phyloP scores from a whole-genome alignment of 2,888 invertebrate genomes.

The Agriopis aurantiaria region DNA sequence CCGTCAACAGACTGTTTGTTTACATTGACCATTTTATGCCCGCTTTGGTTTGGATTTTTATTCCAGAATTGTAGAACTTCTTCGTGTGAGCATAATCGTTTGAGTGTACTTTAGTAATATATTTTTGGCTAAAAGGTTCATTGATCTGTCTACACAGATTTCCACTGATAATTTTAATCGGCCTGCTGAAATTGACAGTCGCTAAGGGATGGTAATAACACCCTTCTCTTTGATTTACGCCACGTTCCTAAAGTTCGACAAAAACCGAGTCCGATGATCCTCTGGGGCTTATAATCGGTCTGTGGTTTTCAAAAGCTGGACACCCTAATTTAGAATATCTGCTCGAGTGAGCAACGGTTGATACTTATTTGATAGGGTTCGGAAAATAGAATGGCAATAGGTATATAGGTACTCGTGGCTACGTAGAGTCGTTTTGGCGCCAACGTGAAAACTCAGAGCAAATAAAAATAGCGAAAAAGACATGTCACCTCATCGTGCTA shows the following conservation, averaged over 20 bases:
- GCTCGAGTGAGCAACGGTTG: conserved; percentile 49
- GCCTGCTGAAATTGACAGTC: conserved; percentile 10
- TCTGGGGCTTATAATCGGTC: conserved; percentile 59
- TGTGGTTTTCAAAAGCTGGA: conserved; percentile 61
- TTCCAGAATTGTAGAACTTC: background rate
- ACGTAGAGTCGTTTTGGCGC: too few relatives aligned
- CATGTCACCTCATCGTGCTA: too few relatives aligned
- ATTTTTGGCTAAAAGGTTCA: background rate
- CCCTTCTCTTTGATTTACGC: conserved; percentile 43
- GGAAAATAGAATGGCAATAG: background rate
- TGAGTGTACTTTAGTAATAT: background rate
- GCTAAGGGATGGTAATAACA: conserved; percentile 31
- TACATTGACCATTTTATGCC: background rate
- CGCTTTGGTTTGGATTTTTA: background rate
- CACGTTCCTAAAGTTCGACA: conserved; percentile 47
- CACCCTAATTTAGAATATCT: conserved; percentile 41
- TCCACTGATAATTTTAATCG: background rate
- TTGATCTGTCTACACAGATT: background rate
- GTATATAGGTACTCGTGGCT: background rate
- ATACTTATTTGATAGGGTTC: background rate
- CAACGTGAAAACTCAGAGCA: too few relatives aligned
- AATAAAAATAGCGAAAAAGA: too few relatives aligned
- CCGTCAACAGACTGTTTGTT: conserved; percentile 6
- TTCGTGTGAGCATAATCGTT: too few relatives aligned
- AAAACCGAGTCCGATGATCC: conserved; percentile 59